phyloP scores from a whole-genome alignment of 1,140 invertebrate species.

The Sarcophaga bullata region DNA sequence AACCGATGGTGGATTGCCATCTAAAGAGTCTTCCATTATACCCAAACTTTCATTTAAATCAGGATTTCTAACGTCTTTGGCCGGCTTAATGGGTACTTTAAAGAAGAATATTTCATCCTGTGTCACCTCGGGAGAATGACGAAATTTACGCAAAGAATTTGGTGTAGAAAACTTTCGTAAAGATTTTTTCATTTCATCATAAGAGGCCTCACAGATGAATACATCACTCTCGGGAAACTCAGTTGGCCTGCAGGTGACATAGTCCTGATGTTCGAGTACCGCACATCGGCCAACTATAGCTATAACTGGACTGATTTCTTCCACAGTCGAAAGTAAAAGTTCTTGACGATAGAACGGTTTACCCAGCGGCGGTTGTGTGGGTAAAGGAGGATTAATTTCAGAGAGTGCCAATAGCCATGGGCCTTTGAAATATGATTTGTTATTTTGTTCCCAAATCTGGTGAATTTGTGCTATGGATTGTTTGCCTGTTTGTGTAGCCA shows the following conservation, averaged over 20 bases:
- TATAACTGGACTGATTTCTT: slow-evolving; percentile 90
- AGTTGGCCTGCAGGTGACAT: slow-evolving; percentile 91
- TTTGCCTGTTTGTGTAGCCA: slow-evolving; percentile 85
- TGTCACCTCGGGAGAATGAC: slow-evolving; percentile 82
- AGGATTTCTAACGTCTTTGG: slow-evolving; percentile 61
- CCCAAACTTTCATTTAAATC: slow-evolving; percentile 70
- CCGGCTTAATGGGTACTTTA: slow-evolving; percentile 77
- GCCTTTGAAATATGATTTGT: slow-evolving; percentile 90
- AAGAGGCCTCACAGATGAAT: slow-evolving; percentile 93
- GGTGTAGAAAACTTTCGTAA: slow-evolving; percentile 79
- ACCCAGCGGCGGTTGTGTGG: slow-evolving; percentile 66
- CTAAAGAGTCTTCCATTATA: slow-evolving; percentile 76
- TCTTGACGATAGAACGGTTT: slow-evolving; percentile 91
- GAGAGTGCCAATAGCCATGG: slow-evolving; percentile 90
- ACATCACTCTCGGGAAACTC: slow-evolving; percentile 94
- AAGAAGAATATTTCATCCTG: slow-evolving; percentile 96
- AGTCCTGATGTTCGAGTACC: slow-evolving; percentile 91
- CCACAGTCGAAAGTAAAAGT: slow-evolving; percentile 89
- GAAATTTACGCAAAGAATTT: slow-evolving; percentile 84
- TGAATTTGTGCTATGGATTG: slow-evolving; percentile 94
- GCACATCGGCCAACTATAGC: slow-evolving; percentile 91
- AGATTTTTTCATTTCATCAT: slow-evolving; percentile 87
- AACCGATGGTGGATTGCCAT: slow-evolving; percentile 78
- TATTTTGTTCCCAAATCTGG: slow-evolving; percentile 90
- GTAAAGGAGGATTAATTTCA: slow-evolving; percentile 79